phyloP scores from a whole-genome alignment of 1,140 invertebrate species.

The Hyposmocoma kahamanoa region DNA sequence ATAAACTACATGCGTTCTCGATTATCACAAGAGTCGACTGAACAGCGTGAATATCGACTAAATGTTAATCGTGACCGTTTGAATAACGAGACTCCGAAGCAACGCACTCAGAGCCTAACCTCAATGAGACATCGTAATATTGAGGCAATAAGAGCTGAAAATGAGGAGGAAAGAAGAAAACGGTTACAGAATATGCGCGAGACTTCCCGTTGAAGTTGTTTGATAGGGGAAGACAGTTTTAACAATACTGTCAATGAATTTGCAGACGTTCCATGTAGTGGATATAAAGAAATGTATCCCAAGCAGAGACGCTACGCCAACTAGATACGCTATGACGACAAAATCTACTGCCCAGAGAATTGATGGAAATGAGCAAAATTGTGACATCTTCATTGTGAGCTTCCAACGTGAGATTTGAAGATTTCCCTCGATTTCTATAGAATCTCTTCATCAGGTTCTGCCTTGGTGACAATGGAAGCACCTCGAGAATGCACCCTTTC shows the following conservation, averaged over 20 bases:
- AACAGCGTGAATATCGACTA: conserved; percentile 1
- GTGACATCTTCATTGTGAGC: not conserved
- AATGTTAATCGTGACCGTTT: not conserved
- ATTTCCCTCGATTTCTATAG: no score
- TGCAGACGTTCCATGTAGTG: conserved; percentile 3
- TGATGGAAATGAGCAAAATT: conserved; percentile 4
- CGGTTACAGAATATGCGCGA: not conserved
- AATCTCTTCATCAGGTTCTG: no score
- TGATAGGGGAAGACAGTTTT: not conserved
- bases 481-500: no score
- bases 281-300: not conserved
- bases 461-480: no score
- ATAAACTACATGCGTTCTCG: no score
- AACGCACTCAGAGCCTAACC: conserved; percentile 3
- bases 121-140: conserved; percentile 1
- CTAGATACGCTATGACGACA: not conserved
- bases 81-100: not conserved
- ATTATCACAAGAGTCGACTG: not conserved
- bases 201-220: not conserved
- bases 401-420: conserved; percentile 3
- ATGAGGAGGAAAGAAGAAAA: conserved; percentile 1
- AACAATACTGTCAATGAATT: not conserved
- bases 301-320: conserved; percentile 1
- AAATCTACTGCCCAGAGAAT: conserved; percentile 4
- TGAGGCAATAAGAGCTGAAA: not conserved